Percentiles rank a stretch among this genome's conserved stretches.
These are phyloP conservation scores for Omphaloscelis lunosa DNA, from an alignment of 2,888 invertebrate genomes.

Conservation along the genomic window DNA sequence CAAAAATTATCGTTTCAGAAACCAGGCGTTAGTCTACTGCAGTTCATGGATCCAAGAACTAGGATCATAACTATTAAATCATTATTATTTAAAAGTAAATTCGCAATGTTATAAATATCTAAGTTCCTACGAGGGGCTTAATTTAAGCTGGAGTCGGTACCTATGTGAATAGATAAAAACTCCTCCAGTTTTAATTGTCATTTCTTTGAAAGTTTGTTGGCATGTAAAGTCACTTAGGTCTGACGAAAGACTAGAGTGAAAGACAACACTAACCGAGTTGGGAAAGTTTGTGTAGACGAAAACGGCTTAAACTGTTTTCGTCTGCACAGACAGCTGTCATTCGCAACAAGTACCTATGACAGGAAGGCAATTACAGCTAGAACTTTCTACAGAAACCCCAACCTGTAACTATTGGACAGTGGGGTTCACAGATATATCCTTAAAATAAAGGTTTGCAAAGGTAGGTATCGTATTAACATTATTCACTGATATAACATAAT, in stretches of 20 bases:
- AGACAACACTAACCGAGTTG: background rate
- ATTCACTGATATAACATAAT: no score
- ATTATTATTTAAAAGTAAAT: no score
- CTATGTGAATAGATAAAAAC: background rate
- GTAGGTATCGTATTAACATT: background rate
- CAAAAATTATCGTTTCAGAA: background rate
- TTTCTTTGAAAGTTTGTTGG: background rate
- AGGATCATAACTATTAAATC: no score
- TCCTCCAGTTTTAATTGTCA: background rate
- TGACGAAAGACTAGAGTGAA: background rate
- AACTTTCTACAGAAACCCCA: background rate
- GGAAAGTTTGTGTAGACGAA: background rate
- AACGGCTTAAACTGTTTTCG: background rate
- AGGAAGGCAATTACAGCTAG: constrained; percentile 9
- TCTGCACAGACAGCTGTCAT: background rate
- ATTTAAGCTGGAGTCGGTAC: no score
- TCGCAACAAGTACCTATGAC: background rate
- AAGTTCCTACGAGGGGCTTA: no score
- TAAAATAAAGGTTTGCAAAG: background rate
- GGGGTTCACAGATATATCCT: background rate
- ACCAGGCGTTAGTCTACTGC: no score
- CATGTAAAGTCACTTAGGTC: background rate
- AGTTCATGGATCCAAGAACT: no score
- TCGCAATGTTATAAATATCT: background rate
- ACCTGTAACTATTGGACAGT: background rate